Conservation (phyloP, 2,113 vertebrate genomes). For the Ciconia boyciana region DNA sequence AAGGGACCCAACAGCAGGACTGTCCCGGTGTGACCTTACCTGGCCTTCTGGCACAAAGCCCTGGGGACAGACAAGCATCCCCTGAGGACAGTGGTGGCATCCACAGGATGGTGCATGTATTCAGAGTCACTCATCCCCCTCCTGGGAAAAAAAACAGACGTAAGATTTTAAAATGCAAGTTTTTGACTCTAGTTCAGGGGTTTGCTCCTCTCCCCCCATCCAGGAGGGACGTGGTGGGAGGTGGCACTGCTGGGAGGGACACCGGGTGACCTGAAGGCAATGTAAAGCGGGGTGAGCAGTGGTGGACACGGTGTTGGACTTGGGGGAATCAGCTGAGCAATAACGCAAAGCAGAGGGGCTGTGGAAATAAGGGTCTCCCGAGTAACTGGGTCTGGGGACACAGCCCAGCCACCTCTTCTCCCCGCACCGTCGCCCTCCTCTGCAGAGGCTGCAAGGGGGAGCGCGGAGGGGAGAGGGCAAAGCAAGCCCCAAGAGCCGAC, state of each 20-base stretch:
- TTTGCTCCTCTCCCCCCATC: background rate
- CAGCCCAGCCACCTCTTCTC: background rate
- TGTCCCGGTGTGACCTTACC: background rate
- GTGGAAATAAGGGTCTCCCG: background rate
- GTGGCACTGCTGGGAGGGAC: background rate
- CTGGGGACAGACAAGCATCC: background rate
- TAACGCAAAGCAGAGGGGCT: background rate
- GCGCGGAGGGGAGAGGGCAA: background rate
- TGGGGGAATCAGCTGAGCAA: background rate
- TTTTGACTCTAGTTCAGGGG: background rate
- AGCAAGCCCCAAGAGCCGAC: background rate
- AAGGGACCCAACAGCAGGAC: background rate
- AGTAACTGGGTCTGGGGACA: background rate
- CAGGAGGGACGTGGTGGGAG: background rate
- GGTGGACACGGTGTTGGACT: background rate
- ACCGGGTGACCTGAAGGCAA: background rate
- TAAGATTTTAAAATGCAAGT: background rate
- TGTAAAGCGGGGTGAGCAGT: accelerated
- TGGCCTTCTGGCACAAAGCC: background rate
- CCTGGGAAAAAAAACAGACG: background rate
- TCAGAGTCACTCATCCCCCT: background rate
- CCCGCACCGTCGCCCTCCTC: background rate
- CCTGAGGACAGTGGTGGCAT: background rate
- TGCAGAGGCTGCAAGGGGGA: background rate
- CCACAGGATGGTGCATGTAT: background rate